Percentiles rank a stretch among this genome's conserved stretches.
These are phyloP conservation scores for Drosophila limbata DNA, from an alignment of 2,888 invertebrate species.

Conservation along the genomic window DNA sequence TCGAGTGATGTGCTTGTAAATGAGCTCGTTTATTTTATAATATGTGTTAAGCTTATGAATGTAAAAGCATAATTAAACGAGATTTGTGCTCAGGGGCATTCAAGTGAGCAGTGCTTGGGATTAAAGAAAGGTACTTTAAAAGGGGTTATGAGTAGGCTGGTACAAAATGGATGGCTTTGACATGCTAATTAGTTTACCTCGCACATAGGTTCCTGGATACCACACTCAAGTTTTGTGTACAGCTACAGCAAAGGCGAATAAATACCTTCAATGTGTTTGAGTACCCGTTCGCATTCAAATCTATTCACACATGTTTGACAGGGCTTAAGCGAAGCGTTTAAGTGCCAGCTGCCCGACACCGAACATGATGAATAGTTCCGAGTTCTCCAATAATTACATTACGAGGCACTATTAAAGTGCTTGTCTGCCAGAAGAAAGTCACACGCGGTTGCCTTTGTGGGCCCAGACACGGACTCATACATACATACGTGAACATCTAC, in stretches of 20 bases:
- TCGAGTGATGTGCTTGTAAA: conserved; percentile 35
- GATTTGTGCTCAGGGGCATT: conserved; percentile 62
- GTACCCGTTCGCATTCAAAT: conserved; percentile 7
- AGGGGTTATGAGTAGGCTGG: conserved; percentile 29
- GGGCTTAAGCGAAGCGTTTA: conserved; percentile 52
- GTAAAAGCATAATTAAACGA: conserved; percentile 68
- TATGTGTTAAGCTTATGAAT: conserved; percentile 63
- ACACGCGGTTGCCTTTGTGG: conserved; percentile 70
- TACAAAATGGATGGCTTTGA: conserved; percentile 75
- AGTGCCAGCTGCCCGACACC: conserved; percentile 59
- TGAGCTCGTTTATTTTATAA: conserved; percentile 52
- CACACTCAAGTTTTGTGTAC: conserved; percentile 13
- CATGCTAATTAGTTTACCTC: conserved; percentile 77
- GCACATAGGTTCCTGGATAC: conserved; percentile 38
- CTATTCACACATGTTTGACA: conserved; percentile 57
- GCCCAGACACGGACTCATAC: background rate
- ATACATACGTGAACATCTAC: background rate
- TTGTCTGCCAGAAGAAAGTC: conserved; percentile 60
- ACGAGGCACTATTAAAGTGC: conserved; percentile 70
- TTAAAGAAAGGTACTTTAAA: background rate
- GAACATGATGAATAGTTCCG: conserved; percentile 78
- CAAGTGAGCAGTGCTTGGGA: background rate
- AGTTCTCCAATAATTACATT: conserved; percentile 78
- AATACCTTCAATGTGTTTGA: conserved; percentile 33
- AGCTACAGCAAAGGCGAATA: conserved; percentile 39